These are phyloP conservation scores for Drosophila yooni DNA, from an alignment of 2,888 invertebrate species.

Conservation along the genomic window DNA sequence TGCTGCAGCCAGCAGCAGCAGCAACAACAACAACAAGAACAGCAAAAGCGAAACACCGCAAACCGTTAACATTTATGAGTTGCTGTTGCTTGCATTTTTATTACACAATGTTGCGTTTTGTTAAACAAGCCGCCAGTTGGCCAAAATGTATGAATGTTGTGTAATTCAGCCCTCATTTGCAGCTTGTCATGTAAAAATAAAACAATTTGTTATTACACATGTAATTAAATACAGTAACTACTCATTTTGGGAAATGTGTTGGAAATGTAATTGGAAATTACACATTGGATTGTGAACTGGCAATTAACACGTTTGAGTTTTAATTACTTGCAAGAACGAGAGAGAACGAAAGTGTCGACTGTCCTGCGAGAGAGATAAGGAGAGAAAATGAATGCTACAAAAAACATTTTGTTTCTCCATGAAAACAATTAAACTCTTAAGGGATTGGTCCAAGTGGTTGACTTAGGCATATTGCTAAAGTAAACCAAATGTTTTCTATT, in stretches of 20 bases:
- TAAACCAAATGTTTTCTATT: background rate
- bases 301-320: background rate
- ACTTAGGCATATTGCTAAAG: background rate
- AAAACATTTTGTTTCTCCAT: background rate
- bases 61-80: slow-evolving; percentile 60
- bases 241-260: slow-evolving; percentile 5
- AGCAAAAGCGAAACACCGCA: slow-evolving; percentile 9
- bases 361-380: background rate
- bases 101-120: slow-evolving; percentile 62
- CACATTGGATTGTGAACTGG: background rate
- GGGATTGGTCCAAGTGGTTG: background rate
- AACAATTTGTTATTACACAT: slow-evolving; percentile 52
- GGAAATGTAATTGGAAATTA: slow-evolving; percentile 56
- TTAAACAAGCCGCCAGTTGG: slow-evolving; percentile 39
- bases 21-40: slow-evolving; percentile 11
- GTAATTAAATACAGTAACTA: slow-evolving; percentile 53
- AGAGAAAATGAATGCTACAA: background rate
- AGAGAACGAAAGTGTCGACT: background rate
- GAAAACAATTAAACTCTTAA: background rate
- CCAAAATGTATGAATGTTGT: background rate
- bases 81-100: slow-evolving; percentile 13
- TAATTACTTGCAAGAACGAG: background rate
- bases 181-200: slow-evolving; percentile 32
- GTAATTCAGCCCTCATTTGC: slow-evolving; percentile 4
- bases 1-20: slow-evolving; percentile 25